Conservation (phyloP, 2,888 invertebrate species). For the Atethmia centrago region DNA sequence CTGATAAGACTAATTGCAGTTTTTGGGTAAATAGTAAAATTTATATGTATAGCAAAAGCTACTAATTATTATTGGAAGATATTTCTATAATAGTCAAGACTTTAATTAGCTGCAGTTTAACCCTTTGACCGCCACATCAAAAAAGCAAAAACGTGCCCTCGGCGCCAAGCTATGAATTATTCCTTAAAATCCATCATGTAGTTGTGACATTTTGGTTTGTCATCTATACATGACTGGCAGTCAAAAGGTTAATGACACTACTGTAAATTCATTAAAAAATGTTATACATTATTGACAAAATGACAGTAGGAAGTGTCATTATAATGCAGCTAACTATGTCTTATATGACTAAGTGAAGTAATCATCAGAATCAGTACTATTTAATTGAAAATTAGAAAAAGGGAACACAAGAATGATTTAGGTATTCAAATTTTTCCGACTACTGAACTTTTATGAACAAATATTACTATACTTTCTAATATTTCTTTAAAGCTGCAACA, state of each 20-base stretch:
- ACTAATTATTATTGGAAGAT: neutral
- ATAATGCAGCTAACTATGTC: too few species aligned
- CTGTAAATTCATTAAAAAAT: too few species aligned
- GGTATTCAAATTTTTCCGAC: neutral
- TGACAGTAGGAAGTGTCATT: too few species aligned
- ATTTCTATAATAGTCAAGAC: neutral
- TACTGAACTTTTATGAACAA: neutral
- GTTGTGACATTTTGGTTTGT: too few species aligned
- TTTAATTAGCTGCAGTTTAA: too few species aligned
- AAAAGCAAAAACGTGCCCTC: too few species aligned
- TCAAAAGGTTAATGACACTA: too few species aligned
- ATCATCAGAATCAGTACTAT: neutral
- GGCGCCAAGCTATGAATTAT: too few species aligned
- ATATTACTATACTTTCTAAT: conserved; percentile 11
- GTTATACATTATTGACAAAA: too few species aligned
- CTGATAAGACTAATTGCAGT: neutral
- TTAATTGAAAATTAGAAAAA: conserved; percentile 1
- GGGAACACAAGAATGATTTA: neutral
- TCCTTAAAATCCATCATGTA: too few species aligned
- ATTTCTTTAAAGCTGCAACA: conserved; percentile 5
- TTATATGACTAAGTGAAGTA: neutral
- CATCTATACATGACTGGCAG: too few species aligned
- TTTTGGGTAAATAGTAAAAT: conserved; percentile 9
- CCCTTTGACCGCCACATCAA: too few species aligned
- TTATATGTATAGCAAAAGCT: neutral